Evolutionary conservation across 2,888 invertebrate species (phyloP), one percentile per base, ranked within the genome.

Genomic region (Melieria crassipennis): DNA sequence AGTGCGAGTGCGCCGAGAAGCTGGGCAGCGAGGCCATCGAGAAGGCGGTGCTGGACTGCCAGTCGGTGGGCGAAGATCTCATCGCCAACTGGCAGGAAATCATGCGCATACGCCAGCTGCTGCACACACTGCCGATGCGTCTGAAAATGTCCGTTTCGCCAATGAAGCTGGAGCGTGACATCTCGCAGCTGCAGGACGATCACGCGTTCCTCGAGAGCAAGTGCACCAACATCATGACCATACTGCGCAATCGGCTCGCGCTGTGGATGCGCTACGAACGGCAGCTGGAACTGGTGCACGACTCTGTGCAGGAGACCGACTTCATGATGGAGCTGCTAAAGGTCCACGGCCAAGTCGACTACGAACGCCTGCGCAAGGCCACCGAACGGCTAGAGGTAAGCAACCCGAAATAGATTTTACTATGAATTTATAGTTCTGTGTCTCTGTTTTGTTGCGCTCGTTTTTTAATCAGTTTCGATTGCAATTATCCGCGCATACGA

Each of bases 271-370:
- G 93, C 43, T 94, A 93, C 83, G 94, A 94, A 81, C 88, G 90
- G 4, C 93, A 94, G 79, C 85, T 95, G 77, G 94, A 95, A 79
- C 82, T 91, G 83, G 94, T 95, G 10, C 93, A 94, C 75, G 92
- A 93, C 65, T 94, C 93, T 0, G 94, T 94, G 0, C 91, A 94
- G 70, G 94, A 95, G 79, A 93, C 94, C 0, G 94, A 95, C 84
- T 95, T 94, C 80, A 94, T 95, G 94, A 93, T 94, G 88, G 94
- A 95, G 77, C 87, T 95, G 72, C 88, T 95, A 11, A 93, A 93
- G 0, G 92, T 95, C 0, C 94, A 95, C 82, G 94, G 94, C 1
- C 92, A 93, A 74, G 93, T 95, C 13, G 94, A 95, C 84, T 95
- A 94, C 80, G 94, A 94, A 76, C 89, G 95, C 7, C 87, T 95